Conservation (phyloP, 2,113 vertebrate species). For the Lanius ludovicianus region DNA sequence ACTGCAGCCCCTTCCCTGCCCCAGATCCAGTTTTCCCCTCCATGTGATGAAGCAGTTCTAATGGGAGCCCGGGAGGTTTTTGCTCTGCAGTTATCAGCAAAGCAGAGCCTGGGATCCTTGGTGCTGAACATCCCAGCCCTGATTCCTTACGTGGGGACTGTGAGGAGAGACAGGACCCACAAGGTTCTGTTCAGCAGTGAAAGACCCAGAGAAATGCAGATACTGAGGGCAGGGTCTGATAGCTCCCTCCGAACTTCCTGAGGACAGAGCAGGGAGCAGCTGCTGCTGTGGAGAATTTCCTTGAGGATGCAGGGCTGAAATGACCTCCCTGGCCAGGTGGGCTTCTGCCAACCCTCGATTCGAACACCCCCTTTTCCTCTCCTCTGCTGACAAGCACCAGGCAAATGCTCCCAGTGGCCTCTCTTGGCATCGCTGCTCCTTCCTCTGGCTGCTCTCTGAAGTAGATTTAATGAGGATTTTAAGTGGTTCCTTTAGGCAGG, state of each 20-base stretch:
- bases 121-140: background rate
- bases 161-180: background rate
- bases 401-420: background rate
- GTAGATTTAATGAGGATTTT: background rate
- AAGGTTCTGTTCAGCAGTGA: background rate
- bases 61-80: background rate
- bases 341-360: background rate
- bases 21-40: background rate
- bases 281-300: background rate
- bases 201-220: background rate
- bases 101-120: rapidly evolving
- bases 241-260: background rate
- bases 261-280: background rate
- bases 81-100: background rate
- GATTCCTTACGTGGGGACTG: rapidly evolving
- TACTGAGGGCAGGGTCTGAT: background rate
- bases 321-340: rapidly evolving
- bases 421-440: background rate
- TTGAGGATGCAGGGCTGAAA: background rate
- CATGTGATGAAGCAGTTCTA: background rate
- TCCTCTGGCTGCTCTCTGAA: background rate
- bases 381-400: background rate
- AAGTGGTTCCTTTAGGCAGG: background rate
- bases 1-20: background rate
- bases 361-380: background rate